Evolutionary conservation across 2,113 vertebrate genomes (phyloP).

Genomic region (Microtus pennsylvanicus): DNA sequence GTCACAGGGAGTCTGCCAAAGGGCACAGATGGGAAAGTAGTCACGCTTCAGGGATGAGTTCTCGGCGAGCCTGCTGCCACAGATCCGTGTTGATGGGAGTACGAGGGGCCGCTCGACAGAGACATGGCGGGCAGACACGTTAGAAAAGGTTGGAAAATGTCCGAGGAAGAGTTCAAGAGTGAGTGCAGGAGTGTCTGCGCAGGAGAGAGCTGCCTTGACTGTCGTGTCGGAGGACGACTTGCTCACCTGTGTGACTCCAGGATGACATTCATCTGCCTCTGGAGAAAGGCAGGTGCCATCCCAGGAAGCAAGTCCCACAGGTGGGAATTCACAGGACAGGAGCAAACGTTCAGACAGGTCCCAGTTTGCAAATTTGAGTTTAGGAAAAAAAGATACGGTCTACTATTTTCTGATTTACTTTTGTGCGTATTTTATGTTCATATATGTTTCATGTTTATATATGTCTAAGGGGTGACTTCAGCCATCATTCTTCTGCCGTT

Average conservation of each 20-base stretch:
- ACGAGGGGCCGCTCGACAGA: not conserved
- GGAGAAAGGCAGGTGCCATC: too few relatives aligned
- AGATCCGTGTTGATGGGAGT: not conserved
- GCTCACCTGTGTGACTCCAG: not conserved
- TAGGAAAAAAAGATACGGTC: not conserved
- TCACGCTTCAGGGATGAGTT: slow-evolving; percentile 35
- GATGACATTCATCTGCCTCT: not conserved
- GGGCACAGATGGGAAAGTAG: slow-evolving; percentile 53
- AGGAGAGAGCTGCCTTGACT: not conserved
- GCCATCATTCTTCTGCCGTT: not conserved
- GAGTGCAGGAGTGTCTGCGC: not conserved
- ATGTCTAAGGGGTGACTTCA: not conserved
- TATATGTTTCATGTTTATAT: not conserved
- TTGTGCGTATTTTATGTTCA: not conserved
- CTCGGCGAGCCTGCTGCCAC: slow-evolving; percentile 55
- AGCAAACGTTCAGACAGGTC: not conserved
- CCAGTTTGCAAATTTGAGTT: not conserved
- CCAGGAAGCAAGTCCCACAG: not conserved
- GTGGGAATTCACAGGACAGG: not conserved
- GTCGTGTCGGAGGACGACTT: not conserved
- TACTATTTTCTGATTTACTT: not conserved
- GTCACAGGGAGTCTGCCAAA: slow-evolving; percentile 12
- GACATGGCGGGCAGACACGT: not conserved
- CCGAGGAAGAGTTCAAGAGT: not conserved
- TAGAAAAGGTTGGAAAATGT: not conserved